phyloP scores from a whole-genome alignment of 2,797 vertebrate genomes.

The Xerus rutilus region DNA sequence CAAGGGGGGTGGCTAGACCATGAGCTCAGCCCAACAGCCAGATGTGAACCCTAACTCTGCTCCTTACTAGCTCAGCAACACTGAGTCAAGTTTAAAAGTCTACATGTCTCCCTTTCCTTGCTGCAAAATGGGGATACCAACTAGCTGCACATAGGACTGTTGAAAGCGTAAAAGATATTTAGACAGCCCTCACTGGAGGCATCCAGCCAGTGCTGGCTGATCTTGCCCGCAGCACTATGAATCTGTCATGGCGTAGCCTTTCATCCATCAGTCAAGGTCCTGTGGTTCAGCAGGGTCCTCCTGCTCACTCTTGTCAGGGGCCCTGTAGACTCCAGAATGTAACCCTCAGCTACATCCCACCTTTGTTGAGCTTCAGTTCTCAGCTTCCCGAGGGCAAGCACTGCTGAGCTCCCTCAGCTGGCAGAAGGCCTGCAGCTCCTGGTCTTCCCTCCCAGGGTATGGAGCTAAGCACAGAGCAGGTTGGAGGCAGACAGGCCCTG shows the following conservation, averaged over 20 bases:
- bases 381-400: rapidly evolving
- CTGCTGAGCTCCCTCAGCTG: not conserved
- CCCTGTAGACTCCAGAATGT: too few relatives aligned
- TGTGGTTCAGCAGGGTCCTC: too few relatives aligned
- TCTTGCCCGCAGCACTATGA: rapidly evolving
- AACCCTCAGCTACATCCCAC: not conserved
- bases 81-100: not conserved
- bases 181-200: not conserved
- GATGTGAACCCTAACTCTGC: not conserved
- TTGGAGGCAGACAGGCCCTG: not conserved
- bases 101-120: not conserved
- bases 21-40: not conserved
- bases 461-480: not conserved
- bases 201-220: rapidly evolving
- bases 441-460: rapidly evolving
- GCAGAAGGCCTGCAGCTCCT: not conserved
- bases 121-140: rapidly evolving
- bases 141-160: rapidly evolving
- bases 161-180: not conserved
- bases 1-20: too few relatives aligned
- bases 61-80: not conserved
- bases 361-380: not conserved
- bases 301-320: rapidly evolving
- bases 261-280: too few relatives aligned
- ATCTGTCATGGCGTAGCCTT: rapidly evolving